These are phyloP conservation scores for Podarcis siculus DNA, from an alignment of 2,797 vertebrate species.

Conservation along the genomic window DNA sequence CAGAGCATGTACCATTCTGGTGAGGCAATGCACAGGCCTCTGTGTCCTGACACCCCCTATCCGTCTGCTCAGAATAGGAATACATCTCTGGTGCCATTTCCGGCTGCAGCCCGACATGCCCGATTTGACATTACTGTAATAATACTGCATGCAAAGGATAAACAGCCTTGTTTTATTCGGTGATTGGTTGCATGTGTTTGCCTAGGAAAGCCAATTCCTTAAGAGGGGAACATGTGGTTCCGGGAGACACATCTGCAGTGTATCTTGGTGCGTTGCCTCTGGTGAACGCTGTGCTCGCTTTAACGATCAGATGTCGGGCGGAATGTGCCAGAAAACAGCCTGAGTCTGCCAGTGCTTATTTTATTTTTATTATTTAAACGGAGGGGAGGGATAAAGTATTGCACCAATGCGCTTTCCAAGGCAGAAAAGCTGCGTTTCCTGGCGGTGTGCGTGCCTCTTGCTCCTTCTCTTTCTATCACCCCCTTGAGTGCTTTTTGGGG, in stretches of 20 bases:
- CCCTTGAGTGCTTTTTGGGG: constrained; percentile 6
- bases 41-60: not conserved
- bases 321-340: not conserved
- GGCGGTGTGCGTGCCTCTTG: constrained; percentile 37
- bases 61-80: not conserved
- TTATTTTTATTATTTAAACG: fast-evolving
- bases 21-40: no score
- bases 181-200: not conserved
- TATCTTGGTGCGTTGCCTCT: fast-evolving
- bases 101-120: not conserved
- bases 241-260: not conserved
- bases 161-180: not conserved
- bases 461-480: constrained; percentile 30
- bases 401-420: constrained; percentile 40
- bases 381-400: constrained; percentile 20
- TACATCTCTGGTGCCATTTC: not conserved
- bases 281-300: fast-evolving
- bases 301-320: fast-evolving
- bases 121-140: not conserved
- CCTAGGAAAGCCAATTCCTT: fast-evolving
- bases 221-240: not conserved
- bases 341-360: not conserved
- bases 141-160: not conserved
- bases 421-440: constrained; percentile 64
- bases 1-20: no score